These are phyloP conservation scores for Merodon equestris DNA, from an alignment of 2,888 invertebrate genomes.

Conservation along the genomic window DNA sequence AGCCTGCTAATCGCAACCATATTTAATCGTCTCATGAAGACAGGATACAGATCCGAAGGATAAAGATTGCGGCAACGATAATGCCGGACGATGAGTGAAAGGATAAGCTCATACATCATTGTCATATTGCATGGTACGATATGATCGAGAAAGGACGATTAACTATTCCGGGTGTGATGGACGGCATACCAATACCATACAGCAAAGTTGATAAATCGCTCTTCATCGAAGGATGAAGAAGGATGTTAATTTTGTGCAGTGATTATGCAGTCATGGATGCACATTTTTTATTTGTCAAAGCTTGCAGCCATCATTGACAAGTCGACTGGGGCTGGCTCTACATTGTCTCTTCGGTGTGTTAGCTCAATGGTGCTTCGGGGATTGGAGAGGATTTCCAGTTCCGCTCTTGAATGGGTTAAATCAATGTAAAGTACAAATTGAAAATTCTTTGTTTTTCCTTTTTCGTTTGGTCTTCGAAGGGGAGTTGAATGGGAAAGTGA, in stretches of 20 bases:
- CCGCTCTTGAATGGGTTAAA: conserved; percentile 17
- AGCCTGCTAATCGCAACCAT: conserved; percentile 6
- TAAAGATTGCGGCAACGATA: conserved; percentile 17
- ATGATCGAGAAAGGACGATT: conserved; percentile 16
- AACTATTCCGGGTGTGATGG: conserved; percentile 30
- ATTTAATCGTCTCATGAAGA: conserved; percentile 14
- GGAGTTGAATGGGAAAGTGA: background rate
- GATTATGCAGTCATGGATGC: background rate
- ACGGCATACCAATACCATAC: background rate
- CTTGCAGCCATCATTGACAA: too few species aligned
- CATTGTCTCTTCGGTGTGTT: too few species aligned
- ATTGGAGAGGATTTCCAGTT: background rate
- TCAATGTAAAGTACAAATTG: conserved; percentile 18
- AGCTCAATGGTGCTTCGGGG: background rate
- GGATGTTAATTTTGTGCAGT: background rate
- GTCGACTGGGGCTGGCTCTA: too few species aligned
- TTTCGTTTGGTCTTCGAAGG: background rate
- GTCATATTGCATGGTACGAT: conserved; percentile 51
- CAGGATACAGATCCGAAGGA: background rate
- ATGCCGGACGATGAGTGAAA: conserved; percentile 7
- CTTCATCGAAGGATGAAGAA: too few species aligned
- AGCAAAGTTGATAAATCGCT: too few species aligned
- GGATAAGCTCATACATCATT: conserved; percentile 52
- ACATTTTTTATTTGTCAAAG: background rate
- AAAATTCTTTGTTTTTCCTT: too few species aligned